phyloP scores from a whole-genome alignment of 2,113 vertebrate species.

The Eudyptes chrysolophus region DNA sequence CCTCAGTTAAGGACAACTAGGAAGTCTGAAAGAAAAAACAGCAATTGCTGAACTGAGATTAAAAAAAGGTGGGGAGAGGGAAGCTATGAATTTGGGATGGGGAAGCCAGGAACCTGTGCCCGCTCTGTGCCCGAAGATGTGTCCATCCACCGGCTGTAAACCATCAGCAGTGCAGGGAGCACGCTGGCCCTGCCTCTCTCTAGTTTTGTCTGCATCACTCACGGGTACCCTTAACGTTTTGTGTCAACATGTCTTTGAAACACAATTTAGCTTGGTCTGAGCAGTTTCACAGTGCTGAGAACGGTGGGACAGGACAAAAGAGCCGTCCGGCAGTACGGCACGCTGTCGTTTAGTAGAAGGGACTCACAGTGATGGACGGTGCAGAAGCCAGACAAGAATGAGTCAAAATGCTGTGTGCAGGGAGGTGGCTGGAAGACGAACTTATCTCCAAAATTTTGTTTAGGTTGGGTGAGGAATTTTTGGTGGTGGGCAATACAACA shows the following conservation, averaged over 20 bases:
- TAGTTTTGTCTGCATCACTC: neutral
- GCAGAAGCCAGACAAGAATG: neutral
- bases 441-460: neutral
- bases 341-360: rapidly evolving
- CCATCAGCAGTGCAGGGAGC: neutral
- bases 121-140: neutral
- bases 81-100: neutral
- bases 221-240: neutral
- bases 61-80: neutral
- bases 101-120: neutral
- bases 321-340: neutral
- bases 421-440: neutral
- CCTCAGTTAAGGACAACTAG: neutral
- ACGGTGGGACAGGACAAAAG: neutral
- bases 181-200: neutral
- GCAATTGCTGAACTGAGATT: neutral
- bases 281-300: neutral
- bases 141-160: neutral
- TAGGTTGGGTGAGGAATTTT: neutral
- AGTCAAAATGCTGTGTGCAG: neutral
- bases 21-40: neutral
- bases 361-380: neutral
- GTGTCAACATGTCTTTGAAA: neutral
- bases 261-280: neutral
- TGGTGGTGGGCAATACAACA: neutral